phyloP scores from a whole-genome alignment of 2,113 vertebrate species.

The Brienomyrus longianalis region DNA sequence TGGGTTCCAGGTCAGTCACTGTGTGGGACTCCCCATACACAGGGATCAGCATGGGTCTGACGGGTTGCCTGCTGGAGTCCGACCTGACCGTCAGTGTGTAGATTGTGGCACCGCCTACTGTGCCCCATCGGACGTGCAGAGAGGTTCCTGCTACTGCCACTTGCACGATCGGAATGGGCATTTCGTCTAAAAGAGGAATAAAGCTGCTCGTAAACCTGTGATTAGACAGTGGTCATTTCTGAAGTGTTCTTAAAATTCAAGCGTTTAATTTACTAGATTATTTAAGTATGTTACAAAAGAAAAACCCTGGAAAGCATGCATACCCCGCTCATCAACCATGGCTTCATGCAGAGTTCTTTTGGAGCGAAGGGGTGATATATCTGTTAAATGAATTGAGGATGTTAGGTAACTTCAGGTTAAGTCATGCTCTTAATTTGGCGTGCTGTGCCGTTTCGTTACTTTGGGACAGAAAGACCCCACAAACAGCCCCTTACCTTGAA shows the following conservation, averaged over 20 bases:
- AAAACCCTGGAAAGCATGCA: neutral
- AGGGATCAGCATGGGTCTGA: neutral
- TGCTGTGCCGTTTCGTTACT: neutral
- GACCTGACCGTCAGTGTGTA: slow-evolving; percentile 47
- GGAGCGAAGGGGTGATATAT: neutral
- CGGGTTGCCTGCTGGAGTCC: neutral
- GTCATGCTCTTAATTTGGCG: neutral
- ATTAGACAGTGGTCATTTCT: neutral
- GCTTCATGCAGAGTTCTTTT: neutral
- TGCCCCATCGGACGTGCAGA: slow-evolving; percentile 48
- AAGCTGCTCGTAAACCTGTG: neutral
- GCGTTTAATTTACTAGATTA: neutral
- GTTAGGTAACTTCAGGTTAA: neutral
- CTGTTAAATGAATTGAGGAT: neutral
- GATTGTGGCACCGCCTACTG: slow-evolving; percentile 33
- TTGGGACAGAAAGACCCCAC: neutral
- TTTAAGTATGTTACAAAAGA: neutral
- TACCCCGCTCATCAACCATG: neutral
- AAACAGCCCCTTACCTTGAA: slow-evolving; percentile 39
- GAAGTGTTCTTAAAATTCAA: neutral
- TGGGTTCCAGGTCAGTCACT: slow-evolving; percentile 42
- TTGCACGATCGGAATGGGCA: slow-evolving; percentile 45
- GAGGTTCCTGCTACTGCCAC: slow-evolving; percentile 39
- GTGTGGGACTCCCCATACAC: slow-evolving; percentile 29
- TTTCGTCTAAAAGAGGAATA: slow-evolving; percentile 34